Percentiles rank a stretch among this genome's conserved stretches.
These are phyloP conservation scores for Microplitis mediator DNA, from an alignment of 1,140 invertebrate genomes.

Conservation along the genomic window DNA sequence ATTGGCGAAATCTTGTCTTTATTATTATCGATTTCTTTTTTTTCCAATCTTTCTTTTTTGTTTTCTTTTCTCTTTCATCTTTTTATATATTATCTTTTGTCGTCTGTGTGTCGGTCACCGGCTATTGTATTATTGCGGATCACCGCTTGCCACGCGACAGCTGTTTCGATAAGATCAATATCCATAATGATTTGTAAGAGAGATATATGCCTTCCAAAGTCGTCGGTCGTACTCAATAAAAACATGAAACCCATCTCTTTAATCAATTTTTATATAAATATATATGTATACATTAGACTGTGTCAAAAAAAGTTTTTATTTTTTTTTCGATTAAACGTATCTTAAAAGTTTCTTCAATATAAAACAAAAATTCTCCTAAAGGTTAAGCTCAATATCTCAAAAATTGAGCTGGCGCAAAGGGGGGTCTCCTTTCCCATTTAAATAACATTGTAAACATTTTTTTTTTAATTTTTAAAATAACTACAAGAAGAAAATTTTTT, in stretches of 20 bases:
- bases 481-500: too few relatives aligned
- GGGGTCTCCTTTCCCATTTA: too few relatives aligned
- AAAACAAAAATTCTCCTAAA: too few relatives aligned
- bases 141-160: constrained; percentile 45
- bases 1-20: neutral
- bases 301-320: too few relatives aligned
- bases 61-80: neutral
- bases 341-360: too few relatives aligned
- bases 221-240: neutral
- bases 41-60: too few relatives aligned
- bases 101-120: neutral
- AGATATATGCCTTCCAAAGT: constrained; percentile 28
- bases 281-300: neutral
- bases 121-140: constrained; percentile 43
- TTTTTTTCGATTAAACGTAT: too few relatives aligned
- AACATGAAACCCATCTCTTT: too few relatives aligned
- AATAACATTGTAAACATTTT: too few relatives aligned
- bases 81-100: constrained; percentile 5
- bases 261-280: neutral
- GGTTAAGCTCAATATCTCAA: too few relatives aligned
- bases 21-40: neutral
- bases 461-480: too few relatives aligned
- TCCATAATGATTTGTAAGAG: constrained; percentile 37
- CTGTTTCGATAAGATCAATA: constrained; percentile 44
- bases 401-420: too few relatives aligned